Percentiles rank a stretch among this genome's conserved stretches.
Evolutionary conservation across 2,888 invertebrate genomes (phyloP).

Genomic region (Zeuzera pyrina): DNA sequence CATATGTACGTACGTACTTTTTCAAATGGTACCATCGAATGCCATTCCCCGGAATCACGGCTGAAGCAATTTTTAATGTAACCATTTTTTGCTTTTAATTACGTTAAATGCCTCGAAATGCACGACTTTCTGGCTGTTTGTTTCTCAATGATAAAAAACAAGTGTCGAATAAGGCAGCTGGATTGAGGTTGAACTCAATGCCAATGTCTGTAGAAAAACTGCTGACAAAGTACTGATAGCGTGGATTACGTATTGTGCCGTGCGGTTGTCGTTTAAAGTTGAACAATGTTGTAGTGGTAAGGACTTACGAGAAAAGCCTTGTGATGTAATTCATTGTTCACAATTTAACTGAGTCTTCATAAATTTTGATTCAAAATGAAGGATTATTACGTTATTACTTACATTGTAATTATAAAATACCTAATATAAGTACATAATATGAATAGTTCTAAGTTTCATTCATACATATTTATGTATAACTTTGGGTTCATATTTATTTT

Average conservation of each 20-base stretch:
- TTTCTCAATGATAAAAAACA: slow-evolving; percentile 10
- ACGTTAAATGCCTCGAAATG: slow-evolving; percentile 5
- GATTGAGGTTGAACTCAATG: slow-evolving; percentile 29
- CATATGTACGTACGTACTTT: slow-evolving; percentile 1
- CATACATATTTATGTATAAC: too few species aligned
- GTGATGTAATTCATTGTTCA: too few species aligned
- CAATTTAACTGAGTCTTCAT: too few species aligned
- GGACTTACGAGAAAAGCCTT: too few species aligned
- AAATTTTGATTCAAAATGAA: too few species aligned
- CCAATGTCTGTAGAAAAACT: slow-evolving; percentile 34
- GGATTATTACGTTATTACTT: too few species aligned
- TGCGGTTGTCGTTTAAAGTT: slow-evolving; percentile 5
- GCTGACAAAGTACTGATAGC: slow-evolving; percentile 11
- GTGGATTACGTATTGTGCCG: slow-evolving; percentile 4
- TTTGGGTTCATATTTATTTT: too few species aligned
- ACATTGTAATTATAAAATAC: too few species aligned
- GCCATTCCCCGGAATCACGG: slow-evolving; percentile 16
- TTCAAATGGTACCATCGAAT: slow-evolving; percentile 6
- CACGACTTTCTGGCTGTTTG: slow-evolving; percentile 1
- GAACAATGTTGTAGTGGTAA: too few species aligned
- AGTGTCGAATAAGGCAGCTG: slow-evolving; percentile 12
- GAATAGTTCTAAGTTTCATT: too few species aligned
- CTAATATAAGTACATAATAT: too few species aligned
- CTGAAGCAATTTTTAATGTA: slow-evolving; percentile 7
- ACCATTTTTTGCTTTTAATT: slow-evolving; percentile 11